A percentile compares a stretch with the other conserved stretches of the same genome.
These are phyloP conservation scores for Benitochromis conjunctus DNA, from an alignment of 2,113 vertebrate species.

Conservation along the genomic window DNA sequence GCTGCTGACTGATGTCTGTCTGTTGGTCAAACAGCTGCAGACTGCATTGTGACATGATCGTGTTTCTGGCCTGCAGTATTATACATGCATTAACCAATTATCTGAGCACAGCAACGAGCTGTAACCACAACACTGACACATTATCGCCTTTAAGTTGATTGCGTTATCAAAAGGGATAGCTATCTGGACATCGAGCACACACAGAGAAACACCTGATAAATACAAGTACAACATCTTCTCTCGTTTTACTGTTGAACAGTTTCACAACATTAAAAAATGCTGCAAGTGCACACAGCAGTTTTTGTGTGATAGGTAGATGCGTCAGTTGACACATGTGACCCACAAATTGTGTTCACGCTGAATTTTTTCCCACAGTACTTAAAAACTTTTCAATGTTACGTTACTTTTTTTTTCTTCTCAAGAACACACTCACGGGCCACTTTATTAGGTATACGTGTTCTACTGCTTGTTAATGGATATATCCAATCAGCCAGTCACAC, in stretches of 20 bases:
- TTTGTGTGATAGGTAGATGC: not conserved
- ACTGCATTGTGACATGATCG: not conserved
- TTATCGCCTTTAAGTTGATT: not conserved
- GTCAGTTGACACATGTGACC: not conserved
- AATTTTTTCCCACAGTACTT: too few species aligned
- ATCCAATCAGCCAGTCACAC: not conserved
- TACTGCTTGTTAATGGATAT: not conserved
- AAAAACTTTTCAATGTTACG: fast-evolving
- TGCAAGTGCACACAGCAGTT: too few species aligned
- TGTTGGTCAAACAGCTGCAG: not conserved
- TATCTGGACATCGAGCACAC: not conserved
- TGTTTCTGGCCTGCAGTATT: not conserved
- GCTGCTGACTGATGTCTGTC: not conserved
- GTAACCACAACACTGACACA: not conserved
- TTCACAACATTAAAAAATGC: too few species aligned
- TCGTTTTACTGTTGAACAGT: too few species aligned
- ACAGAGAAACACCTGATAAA: not conserved
- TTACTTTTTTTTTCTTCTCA: fast-evolving
- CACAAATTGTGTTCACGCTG: not conserved
- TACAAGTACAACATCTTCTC: not conserved
- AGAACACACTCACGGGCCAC: not conserved
- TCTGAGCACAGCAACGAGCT: not conserved
- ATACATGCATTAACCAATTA: not conserved
- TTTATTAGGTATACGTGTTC: not conserved
- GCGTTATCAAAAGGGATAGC: not conserved